These are phyloP conservation scores for Propithecus deckenii DNA, from an alignment of 2,797 vertebrate species.

Conservation along the genomic window DNA sequence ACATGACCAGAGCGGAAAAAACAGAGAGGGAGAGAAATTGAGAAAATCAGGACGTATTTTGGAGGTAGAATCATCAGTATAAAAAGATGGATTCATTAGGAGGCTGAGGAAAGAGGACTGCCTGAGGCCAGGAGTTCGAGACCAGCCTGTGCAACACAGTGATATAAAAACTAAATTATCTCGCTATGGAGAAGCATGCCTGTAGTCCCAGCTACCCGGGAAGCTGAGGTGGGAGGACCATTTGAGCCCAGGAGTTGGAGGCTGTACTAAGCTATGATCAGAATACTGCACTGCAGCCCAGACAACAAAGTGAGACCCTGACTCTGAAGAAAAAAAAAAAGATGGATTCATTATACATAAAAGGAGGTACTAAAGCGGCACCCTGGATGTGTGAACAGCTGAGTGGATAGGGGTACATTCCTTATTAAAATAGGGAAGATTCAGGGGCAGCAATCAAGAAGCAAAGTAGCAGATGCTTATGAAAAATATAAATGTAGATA, in stretches of 20 bases:
- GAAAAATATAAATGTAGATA: neutral
- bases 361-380: neutral
- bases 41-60: neutral
- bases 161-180: neutral
- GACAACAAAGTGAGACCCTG: neutral
- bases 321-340: neutral
- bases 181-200: neutral
- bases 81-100: neutral
- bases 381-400: neutral
- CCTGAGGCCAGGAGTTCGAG: neutral
- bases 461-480: neutral
- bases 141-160: neutral
- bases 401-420: fast-evolving
- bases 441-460: neutral
- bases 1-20: fast-evolving
- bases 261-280: neutral
- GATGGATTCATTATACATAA: too few relatives aligned
- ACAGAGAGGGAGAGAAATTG: neutral
- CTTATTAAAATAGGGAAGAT: neutral
- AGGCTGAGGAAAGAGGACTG: neutral
- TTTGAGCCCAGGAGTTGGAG: neutral
- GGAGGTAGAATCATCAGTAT: neutral
- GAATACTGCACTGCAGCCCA: neutral
- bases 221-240: neutral
- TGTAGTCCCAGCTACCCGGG: neutral